phyloP scores from a whole-genome alignment of 2,113 vertebrate genomes.

The Aptenodytes forsteri region DNA sequence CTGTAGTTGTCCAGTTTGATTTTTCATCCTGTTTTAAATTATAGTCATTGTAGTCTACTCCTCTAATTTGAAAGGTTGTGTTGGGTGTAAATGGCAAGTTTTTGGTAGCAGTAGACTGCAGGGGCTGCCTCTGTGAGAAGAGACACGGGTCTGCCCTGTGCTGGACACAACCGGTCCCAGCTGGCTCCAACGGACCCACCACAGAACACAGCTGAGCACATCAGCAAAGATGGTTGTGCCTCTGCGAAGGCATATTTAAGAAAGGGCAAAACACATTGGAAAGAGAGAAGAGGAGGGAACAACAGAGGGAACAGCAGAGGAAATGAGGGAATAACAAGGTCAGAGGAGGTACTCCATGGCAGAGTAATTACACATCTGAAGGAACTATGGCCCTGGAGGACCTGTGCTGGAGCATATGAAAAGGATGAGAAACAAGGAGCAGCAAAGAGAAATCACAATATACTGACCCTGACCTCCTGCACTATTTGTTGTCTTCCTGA shows the following conservation, averaged over 20 bases:
- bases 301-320: not conserved
- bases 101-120: not conserved
- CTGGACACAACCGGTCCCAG: rapidly evolving
- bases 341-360: not conserved
- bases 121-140: not conserved
- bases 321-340: not conserved
- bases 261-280: rapidly evolving
- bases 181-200: not conserved
- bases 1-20: not conserved
- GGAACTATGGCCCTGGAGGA: not conserved
- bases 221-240: not conserved
- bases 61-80: not conserved
- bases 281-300: not conserved
- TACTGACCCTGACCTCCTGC: not conserved
- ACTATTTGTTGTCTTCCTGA: not conserved
- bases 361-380: not conserved
- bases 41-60: too few relatives aligned
- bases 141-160: not conserved
- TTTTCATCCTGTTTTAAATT: not conserved
- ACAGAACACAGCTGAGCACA: not conserved
- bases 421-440: not conserved
- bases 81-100: not conserved
- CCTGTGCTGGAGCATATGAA: not conserved
- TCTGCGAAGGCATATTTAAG: not conserved
- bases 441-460: not conserved